Percentiles rank a stretch among this genome's conserved stretches.
These are phyloP conservation scores for Melanotaenia boesemani DNA, from an alignment of 2,797 vertebrate genomes.

Conservation along the genomic window DNA sequence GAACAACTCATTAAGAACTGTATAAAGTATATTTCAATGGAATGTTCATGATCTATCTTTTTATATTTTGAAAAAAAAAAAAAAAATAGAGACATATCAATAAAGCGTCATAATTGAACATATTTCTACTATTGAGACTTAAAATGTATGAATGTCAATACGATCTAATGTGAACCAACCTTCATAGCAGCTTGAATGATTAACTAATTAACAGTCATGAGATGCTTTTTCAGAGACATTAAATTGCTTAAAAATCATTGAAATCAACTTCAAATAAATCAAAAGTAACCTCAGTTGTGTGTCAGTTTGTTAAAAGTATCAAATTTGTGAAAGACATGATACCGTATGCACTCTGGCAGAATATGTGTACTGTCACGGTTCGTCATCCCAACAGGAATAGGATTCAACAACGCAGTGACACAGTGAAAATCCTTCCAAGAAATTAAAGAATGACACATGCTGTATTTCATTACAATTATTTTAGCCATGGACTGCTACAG, in stretches of 20 bases:
- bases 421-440: slow-evolving; percentile 42
- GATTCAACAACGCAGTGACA: slow-evolving; percentile 34
- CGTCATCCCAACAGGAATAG: slow-evolving; percentile 46
- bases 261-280: slow-evolving; percentile 82
- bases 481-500: not conserved
- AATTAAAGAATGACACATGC: slow-evolving; percentile 43
- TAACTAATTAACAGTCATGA: slow-evolving; percentile 75
- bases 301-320: slow-evolving; percentile 56
- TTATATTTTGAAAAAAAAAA: slow-evolving; percentile 82
- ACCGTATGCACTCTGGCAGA: slow-evolving; percentile 21
- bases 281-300: slow-evolving; percentile 68
- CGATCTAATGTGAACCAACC: slow-evolving; percentile 81
- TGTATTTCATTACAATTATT: slow-evolving; percentile 21
- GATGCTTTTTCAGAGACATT: slow-evolving; percentile 80
- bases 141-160: slow-evolving; percentile 84
- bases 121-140: slow-evolving; percentile 84
- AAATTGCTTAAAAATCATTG: slow-evolving; percentile 79
- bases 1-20: slow-evolving; percentile 81
- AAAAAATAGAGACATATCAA: slow-evolving; percentile 85
- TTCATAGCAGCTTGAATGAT: slow-evolving; percentile 83
- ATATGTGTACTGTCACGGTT: slow-evolving; percentile 34
- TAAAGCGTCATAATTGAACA: slow-evolving; percentile 83
- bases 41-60: slow-evolving; percentile 86
- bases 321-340: slow-evolving; percentile 13
- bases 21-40: slow-evolving; percentile 86